Conservation (phyloP, 2,113 vertebrate species). For the Opisthocomus hoazin region DNA sequence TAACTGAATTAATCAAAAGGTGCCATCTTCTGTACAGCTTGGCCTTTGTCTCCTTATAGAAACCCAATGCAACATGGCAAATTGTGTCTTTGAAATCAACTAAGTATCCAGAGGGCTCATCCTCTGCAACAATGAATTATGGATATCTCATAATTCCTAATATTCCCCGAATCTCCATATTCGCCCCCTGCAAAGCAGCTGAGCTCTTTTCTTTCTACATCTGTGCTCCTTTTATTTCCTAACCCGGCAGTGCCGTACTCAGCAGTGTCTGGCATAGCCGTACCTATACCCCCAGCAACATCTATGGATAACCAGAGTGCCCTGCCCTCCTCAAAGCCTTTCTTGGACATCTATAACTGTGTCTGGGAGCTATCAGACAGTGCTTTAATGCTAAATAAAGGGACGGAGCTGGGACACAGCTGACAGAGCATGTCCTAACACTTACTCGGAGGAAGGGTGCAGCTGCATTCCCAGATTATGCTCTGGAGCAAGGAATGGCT, state of each 20-base stretch:
- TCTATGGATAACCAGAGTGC: neutral
- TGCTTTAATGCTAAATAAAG: constrained; percentile 27
- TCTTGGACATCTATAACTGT: neutral
- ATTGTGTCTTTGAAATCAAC: neutral
- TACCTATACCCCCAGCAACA: neutral
- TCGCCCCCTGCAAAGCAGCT: neutral
- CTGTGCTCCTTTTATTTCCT: neutral
- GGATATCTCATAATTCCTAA: neutral
- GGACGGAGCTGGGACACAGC: constrained; percentile 71
- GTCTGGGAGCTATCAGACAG: constrained; percentile 1
- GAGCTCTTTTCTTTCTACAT: neutral
- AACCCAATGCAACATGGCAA: neutral
- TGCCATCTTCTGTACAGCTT: neutral
- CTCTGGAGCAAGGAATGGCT: neutral
- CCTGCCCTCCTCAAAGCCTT: neutral
- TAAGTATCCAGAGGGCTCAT: neutral
- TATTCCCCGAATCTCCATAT: neutral
- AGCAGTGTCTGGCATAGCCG: neutral
- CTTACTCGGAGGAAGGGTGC: constrained; percentile 64
- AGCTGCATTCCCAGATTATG: constrained; percentile 68
- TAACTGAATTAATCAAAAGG: neutral
- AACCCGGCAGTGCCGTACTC: neutral
- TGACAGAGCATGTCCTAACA: constrained; percentile 71
- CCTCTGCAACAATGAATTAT: neutral
- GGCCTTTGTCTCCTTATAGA: neutral